Percentiles rank a stretch among this genome's conserved stretches.
Evolutionary conservation across 1,140 invertebrate species (phyloP).

Genomic region (Cotesia glomerata): DNA sequence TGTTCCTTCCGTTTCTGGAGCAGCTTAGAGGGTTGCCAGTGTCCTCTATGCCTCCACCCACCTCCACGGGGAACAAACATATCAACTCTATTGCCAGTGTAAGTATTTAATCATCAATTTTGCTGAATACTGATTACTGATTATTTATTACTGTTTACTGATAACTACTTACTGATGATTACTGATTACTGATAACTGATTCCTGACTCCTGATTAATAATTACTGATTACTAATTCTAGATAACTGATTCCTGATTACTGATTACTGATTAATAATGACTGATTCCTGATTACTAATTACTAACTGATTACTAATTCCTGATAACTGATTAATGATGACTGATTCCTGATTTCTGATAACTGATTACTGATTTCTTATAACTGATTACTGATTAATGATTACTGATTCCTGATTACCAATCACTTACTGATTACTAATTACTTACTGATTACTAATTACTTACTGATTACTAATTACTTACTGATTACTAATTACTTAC

Average conservation of each 20-base stretch:
- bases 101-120: constrained; percentile 26
- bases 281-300: background rate
- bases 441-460: background rate
- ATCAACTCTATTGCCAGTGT: constrained; percentile 62
- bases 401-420: background rate
- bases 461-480: background rate
- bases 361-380: background rate
- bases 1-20: constrained; percentile 70
- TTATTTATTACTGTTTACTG: background rate
- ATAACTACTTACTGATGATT: too few relatives aligned
- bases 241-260: constrained; percentile 40
- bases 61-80: constrained; percentile 60
- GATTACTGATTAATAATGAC: background rate
- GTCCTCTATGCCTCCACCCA: constrained; percentile 53
- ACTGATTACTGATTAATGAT: background rate
- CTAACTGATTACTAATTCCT: background rate
- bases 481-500: background rate
- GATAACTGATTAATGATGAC: background rate
- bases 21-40: constrained; percentile 61
- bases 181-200: background rate
- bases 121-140: background rate
- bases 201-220: background rate
- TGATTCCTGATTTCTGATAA: background rate
- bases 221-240: constrained; percentile 35
- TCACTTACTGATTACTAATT: background rate